These are phyloP conservation scores for Pogonocichla stellata DNA, from an alignment of 2,113 vertebrate genomes.

Conservation along the genomic window DNA sequence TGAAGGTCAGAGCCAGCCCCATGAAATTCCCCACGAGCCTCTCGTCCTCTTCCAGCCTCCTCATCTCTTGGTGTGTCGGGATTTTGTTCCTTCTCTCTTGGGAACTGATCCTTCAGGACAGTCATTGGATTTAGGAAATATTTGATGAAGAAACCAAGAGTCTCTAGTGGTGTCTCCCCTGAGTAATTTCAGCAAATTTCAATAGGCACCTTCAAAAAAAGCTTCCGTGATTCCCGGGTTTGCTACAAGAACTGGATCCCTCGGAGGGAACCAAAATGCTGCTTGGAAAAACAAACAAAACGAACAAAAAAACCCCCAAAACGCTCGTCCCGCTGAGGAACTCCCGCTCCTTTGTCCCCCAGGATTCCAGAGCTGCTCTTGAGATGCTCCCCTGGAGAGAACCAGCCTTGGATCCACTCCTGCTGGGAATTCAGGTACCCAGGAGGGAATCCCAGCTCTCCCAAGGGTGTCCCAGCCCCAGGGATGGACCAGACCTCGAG, in stretches of 20 bases:
- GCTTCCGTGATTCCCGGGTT: conserved; percentile 60
- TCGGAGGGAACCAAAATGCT: conserved; percentile 50
- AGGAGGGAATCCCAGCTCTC: background rate
- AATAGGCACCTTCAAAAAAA: conserved; percentile 74
- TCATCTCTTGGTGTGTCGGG: background rate
- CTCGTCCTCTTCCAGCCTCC: background rate
- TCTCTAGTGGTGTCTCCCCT: conserved; percentile 73
- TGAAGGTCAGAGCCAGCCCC: conserved; percentile 29
- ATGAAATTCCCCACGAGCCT: background rate
- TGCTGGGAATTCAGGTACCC: background rate
- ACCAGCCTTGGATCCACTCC: background rate
- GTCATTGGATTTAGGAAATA: background rate
- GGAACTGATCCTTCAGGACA: conserved; percentile 52
- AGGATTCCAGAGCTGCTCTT: conserved; percentile 22
- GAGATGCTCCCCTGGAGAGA: conserved; percentile 28
- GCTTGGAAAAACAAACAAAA: conserved; percentile 39
- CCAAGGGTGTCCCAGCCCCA: background rate
- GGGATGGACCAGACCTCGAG: background rate
- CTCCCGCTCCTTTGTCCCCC: background rate
- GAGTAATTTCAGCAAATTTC: conserved; percentile 73
- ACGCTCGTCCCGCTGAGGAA: background rate
- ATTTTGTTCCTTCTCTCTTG: background rate
- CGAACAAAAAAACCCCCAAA: background rate
- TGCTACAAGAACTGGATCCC: conserved; percentile 69
- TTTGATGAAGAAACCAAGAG: conserved; percentile 39